These are phyloP conservation scores for Agrochola lota DNA, from an alignment of 2,888 invertebrate genomes.

Conservation along the genomic window DNA sequence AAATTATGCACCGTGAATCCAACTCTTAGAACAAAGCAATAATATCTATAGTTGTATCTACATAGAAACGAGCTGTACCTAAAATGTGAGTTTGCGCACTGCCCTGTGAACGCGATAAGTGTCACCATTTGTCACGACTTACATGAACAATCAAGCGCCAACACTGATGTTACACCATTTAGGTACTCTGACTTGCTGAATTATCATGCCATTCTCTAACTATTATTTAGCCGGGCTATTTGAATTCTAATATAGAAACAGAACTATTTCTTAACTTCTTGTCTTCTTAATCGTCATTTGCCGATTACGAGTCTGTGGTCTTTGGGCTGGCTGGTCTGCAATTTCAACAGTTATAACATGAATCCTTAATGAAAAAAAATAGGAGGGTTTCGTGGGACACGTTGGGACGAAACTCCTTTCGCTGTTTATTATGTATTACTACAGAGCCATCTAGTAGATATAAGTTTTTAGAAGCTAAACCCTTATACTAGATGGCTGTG, in stretches of 20 bases:
- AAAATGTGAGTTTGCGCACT: constrained; percentile 50
- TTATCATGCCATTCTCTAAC: constrained; percentile 23
- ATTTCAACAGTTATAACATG: neutral
- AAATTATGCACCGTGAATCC: neutral
- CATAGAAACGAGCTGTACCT: constrained; percentile 11
- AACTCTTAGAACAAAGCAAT: neutral
- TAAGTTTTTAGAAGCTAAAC: too few relatives aligned
- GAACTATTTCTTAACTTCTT: neutral
- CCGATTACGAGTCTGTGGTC: neutral
- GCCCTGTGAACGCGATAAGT: constrained; percentile 62
- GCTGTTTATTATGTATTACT: too few relatives aligned
- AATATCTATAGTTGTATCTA: neutral
- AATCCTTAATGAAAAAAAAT: too few relatives aligned
- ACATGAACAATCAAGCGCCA: constrained; percentile 61
- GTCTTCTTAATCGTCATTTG: too few relatives aligned
- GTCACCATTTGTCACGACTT: constrained; percentile 62
- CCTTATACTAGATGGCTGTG: too few relatives aligned
- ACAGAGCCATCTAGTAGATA: too few relatives aligned
- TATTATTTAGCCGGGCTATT: constrained; percentile 28
- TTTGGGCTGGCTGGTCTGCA: neutral
- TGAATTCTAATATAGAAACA: neutral
- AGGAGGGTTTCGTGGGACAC: too few relatives aligned
- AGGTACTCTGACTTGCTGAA: constrained; percentile 38
- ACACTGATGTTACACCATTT: constrained; percentile 50
- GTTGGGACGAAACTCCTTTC: too few relatives aligned